These are phyloP conservation scores for Bombus confusus DNA, from an alignment of 1,140 invertebrate genomes.

Conservation along the genomic window DNA sequence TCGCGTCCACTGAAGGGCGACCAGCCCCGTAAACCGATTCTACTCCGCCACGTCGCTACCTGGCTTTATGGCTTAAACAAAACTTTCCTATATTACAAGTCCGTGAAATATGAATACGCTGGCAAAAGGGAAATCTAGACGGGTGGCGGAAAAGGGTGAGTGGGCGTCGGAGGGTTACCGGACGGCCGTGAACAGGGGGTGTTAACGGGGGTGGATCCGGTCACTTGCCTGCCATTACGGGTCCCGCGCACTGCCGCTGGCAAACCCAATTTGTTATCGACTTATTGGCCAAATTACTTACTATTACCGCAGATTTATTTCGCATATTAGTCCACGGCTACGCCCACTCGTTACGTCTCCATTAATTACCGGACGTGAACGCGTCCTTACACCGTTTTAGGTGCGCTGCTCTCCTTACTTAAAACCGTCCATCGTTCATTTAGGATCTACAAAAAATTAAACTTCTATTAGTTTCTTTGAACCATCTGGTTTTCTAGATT, in stretches of 20 bases:
- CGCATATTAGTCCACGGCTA: slow-evolving; percentile 78
- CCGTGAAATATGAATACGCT: slow-evolving; percentile 81
- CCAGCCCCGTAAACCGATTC: slow-evolving; percentile 45
- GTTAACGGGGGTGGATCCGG: slow-evolving; percentile 73
- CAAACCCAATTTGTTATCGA: slow-evolving; percentile 83
- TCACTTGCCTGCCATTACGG: slow-evolving; percentile 80
- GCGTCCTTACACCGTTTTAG: slow-evolving; percentile 28
- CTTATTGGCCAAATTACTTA: slow-evolving; percentile 82
- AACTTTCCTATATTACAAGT: slow-evolving; percentile 82
- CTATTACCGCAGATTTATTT: slow-evolving; percentile 83
- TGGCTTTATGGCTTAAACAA: slow-evolving; percentile 81
- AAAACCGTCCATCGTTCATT: not conserved
- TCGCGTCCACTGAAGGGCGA: slow-evolving; percentile 72
- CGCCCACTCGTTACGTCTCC: slow-evolving; percentile 78
- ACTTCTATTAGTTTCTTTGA: no score
- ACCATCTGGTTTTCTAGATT: no score
- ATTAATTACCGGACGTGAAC: slow-evolving; percentile 76
- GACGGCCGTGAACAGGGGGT: slow-evolving; percentile 45
- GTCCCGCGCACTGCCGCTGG: slow-evolving; percentile 75
- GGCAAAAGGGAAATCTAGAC: slow-evolving; percentile 64
- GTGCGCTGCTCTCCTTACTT: not conserved
- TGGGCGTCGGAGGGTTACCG: slow-evolving; percentile 13
- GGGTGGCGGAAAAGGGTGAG: slow-evolving; percentile 29
- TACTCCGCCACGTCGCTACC: slow-evolving; percentile 33
- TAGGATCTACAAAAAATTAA: not conserved